phyloP scores from a whole-genome alignment of 2,888 invertebrate genomes.

The Carcina quercana region DNA sequence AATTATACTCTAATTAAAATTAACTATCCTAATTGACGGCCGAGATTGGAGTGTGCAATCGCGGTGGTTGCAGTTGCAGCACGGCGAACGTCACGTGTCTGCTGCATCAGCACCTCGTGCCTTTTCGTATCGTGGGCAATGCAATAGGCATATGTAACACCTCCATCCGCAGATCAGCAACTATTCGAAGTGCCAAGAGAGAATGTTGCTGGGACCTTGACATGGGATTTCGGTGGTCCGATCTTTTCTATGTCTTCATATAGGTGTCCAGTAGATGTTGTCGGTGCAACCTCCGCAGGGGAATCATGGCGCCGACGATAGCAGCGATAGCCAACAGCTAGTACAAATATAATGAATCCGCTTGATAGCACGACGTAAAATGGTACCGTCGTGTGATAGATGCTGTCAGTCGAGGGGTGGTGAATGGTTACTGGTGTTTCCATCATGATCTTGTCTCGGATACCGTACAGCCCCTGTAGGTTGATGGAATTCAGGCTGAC shows the following conservation, averaged over 20 bases:
- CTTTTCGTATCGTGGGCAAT: no score
- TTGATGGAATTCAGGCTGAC: conserved; percentile 2
- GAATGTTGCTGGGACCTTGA: conserved; percentile 3
- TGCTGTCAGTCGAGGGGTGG: not conserved
- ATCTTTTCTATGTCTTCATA: not conserved
- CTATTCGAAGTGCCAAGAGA: conserved; percentile 4
- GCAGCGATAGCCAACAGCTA: not conserved
- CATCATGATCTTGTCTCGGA: not conserved
- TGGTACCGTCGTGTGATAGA: conserved; percentile 7
- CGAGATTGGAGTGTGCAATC: no score
- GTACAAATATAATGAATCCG: not conserved
- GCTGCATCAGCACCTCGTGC: no score
- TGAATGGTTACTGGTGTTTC: not conserved
- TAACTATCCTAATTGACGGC: no score
- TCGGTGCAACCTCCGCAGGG: not conserved
- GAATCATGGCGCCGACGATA: not conserved
- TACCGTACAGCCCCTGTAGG: conserved; percentile 1
- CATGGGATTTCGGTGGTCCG: not conserved
- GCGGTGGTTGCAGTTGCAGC: no score
- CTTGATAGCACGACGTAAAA: conserved; percentile 2
- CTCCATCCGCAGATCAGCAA: conserved; percentile 7
- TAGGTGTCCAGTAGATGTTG: not conserved
- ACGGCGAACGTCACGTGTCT: no score
- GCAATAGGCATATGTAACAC: no score
- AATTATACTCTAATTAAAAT: no score